Evolutionary conservation across 2,888 invertebrate genomes (phyloP).

Genomic region (Graphium colonna): DNA sequence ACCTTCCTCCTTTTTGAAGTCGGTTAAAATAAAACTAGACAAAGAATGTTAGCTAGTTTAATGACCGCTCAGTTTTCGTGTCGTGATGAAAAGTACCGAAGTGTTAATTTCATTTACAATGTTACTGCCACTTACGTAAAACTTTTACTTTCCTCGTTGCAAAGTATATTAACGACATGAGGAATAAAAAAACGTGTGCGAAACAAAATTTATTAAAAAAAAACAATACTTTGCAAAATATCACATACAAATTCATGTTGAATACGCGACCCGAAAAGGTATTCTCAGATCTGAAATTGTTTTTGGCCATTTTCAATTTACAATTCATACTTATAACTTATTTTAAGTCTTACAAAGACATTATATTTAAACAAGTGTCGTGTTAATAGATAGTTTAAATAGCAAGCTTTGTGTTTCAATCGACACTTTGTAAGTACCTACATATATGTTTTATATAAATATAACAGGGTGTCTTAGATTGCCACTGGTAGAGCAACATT

Average conservation of each 20-base stretch:
- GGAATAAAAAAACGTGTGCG: slow-evolving; percentile 12
- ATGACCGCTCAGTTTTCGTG: neutral
- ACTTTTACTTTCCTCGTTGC: neutral
- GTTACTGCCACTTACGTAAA: neutral
- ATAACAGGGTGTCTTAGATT: neutral
- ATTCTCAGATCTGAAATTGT: slow-evolving; percentile 3
- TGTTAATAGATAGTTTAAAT: neutral
- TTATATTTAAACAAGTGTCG: neutral
- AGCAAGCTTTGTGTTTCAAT: neutral
- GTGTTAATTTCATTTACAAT: neutral
- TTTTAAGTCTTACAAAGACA: neutral
- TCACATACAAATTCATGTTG: slow-evolving; percentile 25
- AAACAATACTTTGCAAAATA: slow-evolving; percentile 23
- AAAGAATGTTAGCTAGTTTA: neutral
- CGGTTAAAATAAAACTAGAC: no score
- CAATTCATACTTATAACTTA: neutral
- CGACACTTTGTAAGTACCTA: neutral
- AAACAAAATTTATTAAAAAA: slow-evolving; percentile 27
- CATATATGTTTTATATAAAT: neutral
- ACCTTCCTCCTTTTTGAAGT: no score
- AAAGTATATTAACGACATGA: neutral
- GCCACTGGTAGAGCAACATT: neutral
- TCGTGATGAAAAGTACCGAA: no score
- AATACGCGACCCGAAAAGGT: slow-evolving; percentile 9
- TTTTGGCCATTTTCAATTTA: neutral